These are phyloP conservation scores for Argya squamiceps DNA, from an alignment of 2,797 vertebrate species.

Conservation along the genomic window DNA sequence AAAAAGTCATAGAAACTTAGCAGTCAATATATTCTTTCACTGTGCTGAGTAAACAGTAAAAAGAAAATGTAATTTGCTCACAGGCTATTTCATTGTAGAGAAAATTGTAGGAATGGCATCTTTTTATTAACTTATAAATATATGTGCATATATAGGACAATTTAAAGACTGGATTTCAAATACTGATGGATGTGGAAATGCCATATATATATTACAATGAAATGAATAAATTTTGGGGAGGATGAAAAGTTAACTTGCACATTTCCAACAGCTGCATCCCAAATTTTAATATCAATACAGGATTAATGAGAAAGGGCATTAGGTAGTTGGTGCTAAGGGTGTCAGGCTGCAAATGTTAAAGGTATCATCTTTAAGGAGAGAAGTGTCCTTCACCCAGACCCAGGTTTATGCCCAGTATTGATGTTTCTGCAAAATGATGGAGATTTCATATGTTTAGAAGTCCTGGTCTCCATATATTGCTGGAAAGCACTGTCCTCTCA, in stretches of 20 bases:
- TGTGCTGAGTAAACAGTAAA: conserved; percentile 67
- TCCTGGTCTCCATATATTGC: neutral
- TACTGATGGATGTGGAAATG: conserved; percentile 19
- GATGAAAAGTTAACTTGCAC: neutral
- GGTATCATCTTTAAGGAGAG: neutral
- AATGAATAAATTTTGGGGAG: neutral
- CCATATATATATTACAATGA: neutral
- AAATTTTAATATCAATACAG: neutral
- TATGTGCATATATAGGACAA: conserved; percentile 57
- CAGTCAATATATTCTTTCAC: conserved; percentile 51
- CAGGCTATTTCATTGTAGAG: conserved; percentile 39
- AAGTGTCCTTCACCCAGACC: neutral
- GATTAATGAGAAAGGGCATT: neutral
- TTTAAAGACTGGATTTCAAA: conserved; percentile 42
- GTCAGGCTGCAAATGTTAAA: neutral
- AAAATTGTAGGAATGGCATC: neutral
- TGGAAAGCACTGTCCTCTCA: neutral
- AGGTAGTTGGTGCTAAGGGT: neutral
- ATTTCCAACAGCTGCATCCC: neutral
- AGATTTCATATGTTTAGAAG: neutral
- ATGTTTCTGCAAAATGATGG: neutral
- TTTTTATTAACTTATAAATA: conserved; percentile 66
- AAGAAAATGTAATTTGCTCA: conserved; percentile 57
- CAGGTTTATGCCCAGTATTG: neutral
- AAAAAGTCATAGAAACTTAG: conserved; percentile 35